phyloP scores from a whole-genome alignment of 2,113 vertebrate genomes.

The Indicator indicator region DNA sequence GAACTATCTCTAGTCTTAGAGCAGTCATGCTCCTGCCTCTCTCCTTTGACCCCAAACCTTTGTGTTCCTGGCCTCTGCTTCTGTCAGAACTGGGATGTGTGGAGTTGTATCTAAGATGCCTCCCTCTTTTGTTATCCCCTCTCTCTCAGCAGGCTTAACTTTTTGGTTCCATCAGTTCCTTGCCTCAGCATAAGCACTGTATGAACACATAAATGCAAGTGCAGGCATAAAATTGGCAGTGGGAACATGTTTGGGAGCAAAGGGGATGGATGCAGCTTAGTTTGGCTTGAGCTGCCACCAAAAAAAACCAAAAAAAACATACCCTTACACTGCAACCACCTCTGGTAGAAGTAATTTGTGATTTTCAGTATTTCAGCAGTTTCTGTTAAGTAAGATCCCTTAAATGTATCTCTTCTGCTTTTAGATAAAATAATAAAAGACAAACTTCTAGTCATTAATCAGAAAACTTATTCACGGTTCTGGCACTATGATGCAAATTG shows the following conservation, averaged over 20 bases:
- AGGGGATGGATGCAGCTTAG: not conserved
- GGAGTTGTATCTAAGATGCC: not conserved
- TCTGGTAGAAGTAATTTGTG: not conserved
- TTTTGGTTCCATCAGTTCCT: not conserved
- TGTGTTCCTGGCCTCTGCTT: not conserved
- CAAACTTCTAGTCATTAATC: not conserved
- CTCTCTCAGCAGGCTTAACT: not conserved
- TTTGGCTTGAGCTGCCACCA: not conserved
- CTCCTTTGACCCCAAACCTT: not conserved
- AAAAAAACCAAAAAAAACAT: not conserved
- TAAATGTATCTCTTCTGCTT: not conserved
- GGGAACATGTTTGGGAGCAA: not conserved
- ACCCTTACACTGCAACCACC: accelerated
- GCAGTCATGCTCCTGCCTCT: not conserved
- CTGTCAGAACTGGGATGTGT: not conserved
- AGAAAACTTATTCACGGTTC: not conserved
- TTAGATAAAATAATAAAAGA: not conserved
- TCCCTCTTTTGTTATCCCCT: no score
- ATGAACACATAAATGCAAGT: not conserved
- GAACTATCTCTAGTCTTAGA: not conserved
- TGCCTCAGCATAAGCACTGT: not conserved
- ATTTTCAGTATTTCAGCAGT: no score
- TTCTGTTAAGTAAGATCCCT: not conserved
- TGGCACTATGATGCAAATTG: not conserved
- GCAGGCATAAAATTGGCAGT: not conserved